A percentile compares a stretch with the other conserved stretches of the same genome.
Evolutionary conservation across 2,797 vertebrate species (phyloP).

Genomic region (Smutsia temminckii): DNA sequence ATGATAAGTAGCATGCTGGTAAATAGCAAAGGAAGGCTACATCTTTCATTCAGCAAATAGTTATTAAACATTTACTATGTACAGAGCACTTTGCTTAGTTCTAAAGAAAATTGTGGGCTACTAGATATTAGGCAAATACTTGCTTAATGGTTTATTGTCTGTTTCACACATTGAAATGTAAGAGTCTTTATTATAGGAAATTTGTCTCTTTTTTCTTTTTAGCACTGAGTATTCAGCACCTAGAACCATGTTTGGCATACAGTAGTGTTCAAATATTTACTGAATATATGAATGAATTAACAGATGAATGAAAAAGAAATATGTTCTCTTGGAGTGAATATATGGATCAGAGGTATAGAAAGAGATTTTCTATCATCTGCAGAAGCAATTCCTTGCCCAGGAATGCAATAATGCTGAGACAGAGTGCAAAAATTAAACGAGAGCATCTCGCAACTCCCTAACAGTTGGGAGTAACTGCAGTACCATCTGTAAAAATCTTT

Average conservation of each 20-base stretch:
- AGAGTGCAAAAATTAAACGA: neutral
- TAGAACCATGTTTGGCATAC: neutral
- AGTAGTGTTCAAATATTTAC: neutral
- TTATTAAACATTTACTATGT: neutral
- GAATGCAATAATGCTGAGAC: neutral
- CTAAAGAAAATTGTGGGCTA: neutral
- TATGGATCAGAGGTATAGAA: neutral
- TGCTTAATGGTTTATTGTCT: neutral
- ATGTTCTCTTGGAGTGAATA: neutral
- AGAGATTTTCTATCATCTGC: neutral
- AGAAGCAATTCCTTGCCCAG: neutral
- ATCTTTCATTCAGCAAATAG: neutral
- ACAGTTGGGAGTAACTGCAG: neutral
- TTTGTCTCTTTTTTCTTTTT: neutral
- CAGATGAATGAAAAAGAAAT: neutral
- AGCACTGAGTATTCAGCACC: neutral
- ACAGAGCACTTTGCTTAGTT: neutral
- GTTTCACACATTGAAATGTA: neutral
- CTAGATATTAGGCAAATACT: neutral
- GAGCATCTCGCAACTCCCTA: neutral
- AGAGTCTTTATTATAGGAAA: neutral
- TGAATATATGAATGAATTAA: neutral
- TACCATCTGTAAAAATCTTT: neutral
- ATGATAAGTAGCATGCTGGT: neutral
- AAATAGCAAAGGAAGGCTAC: neutral